phyloP scores from a whole-genome alignment of 1,140 invertebrate genomes.

The Drosophila punjabiensis region DNA sequence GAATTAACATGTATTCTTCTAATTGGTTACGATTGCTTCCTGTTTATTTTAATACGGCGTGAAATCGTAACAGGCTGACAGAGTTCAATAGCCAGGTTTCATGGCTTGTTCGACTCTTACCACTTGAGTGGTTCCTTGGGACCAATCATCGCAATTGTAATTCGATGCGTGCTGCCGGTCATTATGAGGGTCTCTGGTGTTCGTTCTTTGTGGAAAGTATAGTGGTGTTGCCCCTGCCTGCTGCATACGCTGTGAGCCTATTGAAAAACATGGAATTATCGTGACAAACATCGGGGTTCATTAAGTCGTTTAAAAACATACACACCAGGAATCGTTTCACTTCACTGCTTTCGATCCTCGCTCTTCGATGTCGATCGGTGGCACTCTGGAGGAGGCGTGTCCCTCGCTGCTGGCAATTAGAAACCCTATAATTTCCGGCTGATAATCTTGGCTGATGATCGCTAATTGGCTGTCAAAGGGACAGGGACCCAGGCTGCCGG shows the following conservation, averaged over 20 bases:
- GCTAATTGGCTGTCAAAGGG: constrained; percentile 68
- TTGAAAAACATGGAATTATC: constrained; percentile 78
- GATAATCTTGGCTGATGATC: constrained; percentile 71
- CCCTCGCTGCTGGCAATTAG: constrained; percentile 18
- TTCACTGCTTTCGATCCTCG: constrained; percentile 4
- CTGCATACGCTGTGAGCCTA: constrained; percentile 53
- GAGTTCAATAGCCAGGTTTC: neutral
- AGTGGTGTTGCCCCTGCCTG: constrained; percentile 1
- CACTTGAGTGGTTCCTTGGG: constrained; percentile 35
- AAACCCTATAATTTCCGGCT: constrained; percentile 53
- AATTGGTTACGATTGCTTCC: constrained; percentile 27
- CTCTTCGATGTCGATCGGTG: neutral
- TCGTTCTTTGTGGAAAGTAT: neutral
- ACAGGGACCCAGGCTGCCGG: constrained; percentile 45
- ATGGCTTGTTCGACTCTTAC: neutral
- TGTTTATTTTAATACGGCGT: constrained; percentile 73
- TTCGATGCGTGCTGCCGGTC: constrained; percentile 41
- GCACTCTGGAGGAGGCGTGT: constrained; percentile 19
- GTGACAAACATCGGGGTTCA: constrained; percentile 68
- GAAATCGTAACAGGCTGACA: constrained; percentile 57
- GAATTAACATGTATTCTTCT: constrained; percentile 14
- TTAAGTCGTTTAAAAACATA: constrained; percentile 42
- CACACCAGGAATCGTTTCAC: neutral
- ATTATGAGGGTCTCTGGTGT: constrained; percentile 37
- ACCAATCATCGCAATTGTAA: constrained; percentile 41